These are phyloP conservation scores for Enoplosus armatus DNA, from an alignment of 2,797 vertebrate genomes.

Conservation along the genomic window DNA sequence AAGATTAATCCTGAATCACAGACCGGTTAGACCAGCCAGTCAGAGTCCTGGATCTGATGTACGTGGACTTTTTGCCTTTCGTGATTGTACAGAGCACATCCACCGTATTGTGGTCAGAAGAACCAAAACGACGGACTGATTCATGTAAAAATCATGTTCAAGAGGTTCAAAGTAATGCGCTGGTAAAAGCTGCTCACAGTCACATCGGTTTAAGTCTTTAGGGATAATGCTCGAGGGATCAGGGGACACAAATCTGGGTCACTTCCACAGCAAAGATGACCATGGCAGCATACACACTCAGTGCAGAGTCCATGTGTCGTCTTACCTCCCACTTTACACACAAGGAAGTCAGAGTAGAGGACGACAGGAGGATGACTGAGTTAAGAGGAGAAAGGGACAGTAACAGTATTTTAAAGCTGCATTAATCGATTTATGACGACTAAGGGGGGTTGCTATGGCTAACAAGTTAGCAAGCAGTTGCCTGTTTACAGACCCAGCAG, in stretches of 20 bases:
- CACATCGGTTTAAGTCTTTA: background rate
- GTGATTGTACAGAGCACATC: background rate
- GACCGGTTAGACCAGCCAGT: too few species aligned
- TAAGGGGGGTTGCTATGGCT: background rate
- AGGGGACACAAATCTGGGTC: background rate
- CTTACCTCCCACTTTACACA: too few species aligned
- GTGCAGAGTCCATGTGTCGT: background rate
- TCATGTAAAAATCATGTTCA: too few species aligned
- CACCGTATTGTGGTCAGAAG: background rate
- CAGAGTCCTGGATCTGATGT: background rate
- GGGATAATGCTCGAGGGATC: background rate
- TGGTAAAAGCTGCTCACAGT: background rate
- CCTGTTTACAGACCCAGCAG: background rate
- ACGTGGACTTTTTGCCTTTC: too few species aligned
- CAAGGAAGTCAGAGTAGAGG: background rate
- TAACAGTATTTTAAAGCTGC: background rate
- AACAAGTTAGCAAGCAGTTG: background rate
- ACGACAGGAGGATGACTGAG: too few species aligned
- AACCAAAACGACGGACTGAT: background rate
- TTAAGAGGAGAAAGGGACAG: background rate
- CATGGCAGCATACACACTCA: background rate
- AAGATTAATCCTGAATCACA: too few species aligned
- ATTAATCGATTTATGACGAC: background rate
- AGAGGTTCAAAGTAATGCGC: background rate
- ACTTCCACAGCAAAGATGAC: background rate